These are phyloP conservation scores for Zygaena filipendulae DNA, from an alignment of 2,888 invertebrate species.

Conservation along the genomic window DNA sequence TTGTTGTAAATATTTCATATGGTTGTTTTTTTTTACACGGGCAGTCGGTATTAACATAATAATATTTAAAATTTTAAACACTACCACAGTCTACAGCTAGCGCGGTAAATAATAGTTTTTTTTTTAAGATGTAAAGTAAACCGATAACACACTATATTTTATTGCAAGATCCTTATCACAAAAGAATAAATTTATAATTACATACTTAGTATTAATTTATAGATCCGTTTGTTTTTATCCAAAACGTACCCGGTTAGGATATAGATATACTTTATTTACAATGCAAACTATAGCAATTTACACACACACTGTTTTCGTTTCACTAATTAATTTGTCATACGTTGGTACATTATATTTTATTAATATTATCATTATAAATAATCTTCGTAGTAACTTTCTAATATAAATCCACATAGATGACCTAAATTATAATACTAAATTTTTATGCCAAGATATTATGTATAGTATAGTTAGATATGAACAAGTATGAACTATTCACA, in stretches of 20 bases:
- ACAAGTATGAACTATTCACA: constrained; percentile 13
- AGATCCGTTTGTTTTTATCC: too few species aligned
- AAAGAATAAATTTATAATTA: too few species aligned
- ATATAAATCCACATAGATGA: constrained; percentile 58
- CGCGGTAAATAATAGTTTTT: constrained; percentile 32
- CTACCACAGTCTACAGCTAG: constrained; percentile 36
- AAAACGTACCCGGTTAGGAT: too few species aligned
- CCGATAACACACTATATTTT: too few species aligned
- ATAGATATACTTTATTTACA: constrained; percentile 61
- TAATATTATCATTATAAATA: constrained; percentile 50
- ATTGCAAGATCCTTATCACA: constrained; percentile 61
- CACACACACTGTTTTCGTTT: constrained; percentile 36
- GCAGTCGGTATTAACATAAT: too few species aligned
- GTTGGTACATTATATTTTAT: too few species aligned
- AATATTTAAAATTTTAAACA: too few species aligned
- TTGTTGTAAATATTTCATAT: too few species aligned
- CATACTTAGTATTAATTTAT: too few species aligned
- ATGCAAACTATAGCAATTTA: constrained; percentile 55
- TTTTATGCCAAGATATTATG: constrained; percentile 5
- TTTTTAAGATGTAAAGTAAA: constrained; percentile 26
- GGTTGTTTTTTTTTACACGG: too few species aligned
- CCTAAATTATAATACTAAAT: constrained; percentile 55
- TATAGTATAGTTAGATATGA: too few species aligned
- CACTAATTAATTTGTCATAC: constrained; percentile 62
- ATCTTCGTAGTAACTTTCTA: constrained; percentile 39